A percentile compares a stretch with the other conserved stretches of the same genome.
phyloP scores from a whole-genome alignment of 2,113 vertebrate species.

The Chionodraco myersi region DNA sequence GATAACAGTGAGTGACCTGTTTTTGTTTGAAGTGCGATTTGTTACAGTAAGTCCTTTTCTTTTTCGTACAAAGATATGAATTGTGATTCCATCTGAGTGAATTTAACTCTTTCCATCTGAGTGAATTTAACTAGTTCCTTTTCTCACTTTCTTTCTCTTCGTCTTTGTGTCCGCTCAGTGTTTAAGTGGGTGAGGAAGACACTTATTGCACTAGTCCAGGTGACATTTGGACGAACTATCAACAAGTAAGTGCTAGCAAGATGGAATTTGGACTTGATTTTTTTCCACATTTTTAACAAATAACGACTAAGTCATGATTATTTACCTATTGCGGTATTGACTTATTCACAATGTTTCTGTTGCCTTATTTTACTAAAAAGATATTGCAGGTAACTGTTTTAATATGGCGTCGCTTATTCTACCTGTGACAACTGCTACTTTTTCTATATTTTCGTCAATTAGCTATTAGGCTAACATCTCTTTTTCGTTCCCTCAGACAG shows the following conservation, averaged over 20 bases:
- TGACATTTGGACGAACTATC: constrained; percentile 99
- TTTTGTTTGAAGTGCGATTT: background rate
- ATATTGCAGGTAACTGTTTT: too few species aligned
- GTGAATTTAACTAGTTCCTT: background rate
- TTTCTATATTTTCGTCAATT: background rate
- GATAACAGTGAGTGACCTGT: background rate
- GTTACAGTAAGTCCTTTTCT: background rate
- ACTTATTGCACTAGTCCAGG: constrained; percentile 98
- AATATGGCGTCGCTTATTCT: too few species aligned
- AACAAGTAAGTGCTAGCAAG: constrained; percentile 92
- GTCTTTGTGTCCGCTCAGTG: constrained; percentile 83
- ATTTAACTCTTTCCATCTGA: background rate
- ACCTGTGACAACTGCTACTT: too few species aligned
- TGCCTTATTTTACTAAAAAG: background rate
- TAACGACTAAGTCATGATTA: background rate
- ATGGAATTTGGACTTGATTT: background rate
- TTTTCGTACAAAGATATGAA: background rate
- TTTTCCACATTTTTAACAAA: background rate
- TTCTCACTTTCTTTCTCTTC: constrained; percentile 10
- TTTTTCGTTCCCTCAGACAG: constrained; percentile 83
- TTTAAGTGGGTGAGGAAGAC: constrained; percentile 99
- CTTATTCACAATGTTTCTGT: background rate
- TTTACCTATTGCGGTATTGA: background rate
- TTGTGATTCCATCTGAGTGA: background rate
- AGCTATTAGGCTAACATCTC: background rate